phyloP scores from a whole-genome alignment of 2,888 invertebrate species.

The Perithous albicinctus region DNA sequence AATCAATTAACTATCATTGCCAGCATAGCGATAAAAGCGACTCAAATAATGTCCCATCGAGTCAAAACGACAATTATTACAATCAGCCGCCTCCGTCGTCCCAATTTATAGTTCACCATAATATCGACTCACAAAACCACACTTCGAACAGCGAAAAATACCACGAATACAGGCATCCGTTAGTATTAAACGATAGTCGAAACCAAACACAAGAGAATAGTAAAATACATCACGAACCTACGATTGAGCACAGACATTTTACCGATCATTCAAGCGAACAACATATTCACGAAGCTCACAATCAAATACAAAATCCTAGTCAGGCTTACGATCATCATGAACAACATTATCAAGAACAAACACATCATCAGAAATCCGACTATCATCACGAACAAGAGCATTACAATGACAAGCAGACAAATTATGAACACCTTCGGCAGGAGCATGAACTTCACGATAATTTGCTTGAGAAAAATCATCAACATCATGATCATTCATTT shows the following conservation, averaged over 20 bases:
- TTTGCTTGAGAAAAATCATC: conserved; percentile 1
- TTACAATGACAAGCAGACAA: background rate
- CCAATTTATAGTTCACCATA: background rate
- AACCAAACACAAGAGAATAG: conserved; percentile 28
- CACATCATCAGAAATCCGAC: conserved; percentile 10
- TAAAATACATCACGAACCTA: background rate
- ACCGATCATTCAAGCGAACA: background rate
- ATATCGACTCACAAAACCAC: conserved; percentile 10
- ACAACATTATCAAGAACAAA: background rate
- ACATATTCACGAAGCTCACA: conserved; percentile 14
- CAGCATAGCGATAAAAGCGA: background rate
- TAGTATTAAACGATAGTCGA: conserved; percentile 42
- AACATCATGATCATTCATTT: conserved; percentile 7
- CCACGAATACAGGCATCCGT: conserved; percentile 17
- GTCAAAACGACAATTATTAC: background rate
- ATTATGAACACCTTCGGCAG: conserved; percentile 20
- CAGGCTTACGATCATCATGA: background rate
- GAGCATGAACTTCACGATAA: conserved; percentile 36
- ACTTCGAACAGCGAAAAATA: background rate
- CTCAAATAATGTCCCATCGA: conserved; percentile 1
- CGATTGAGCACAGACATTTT: conserved; percentile 1
- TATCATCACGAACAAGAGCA: conserved; percentile 6
- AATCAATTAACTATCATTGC: background rate
- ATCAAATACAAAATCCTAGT: conserved; percentile 7
- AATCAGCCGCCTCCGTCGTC: background rate